Base-by-base conservation (phyloP, 2,797 vertebrate genomes). In the Ficedula albicollis region DNA sequence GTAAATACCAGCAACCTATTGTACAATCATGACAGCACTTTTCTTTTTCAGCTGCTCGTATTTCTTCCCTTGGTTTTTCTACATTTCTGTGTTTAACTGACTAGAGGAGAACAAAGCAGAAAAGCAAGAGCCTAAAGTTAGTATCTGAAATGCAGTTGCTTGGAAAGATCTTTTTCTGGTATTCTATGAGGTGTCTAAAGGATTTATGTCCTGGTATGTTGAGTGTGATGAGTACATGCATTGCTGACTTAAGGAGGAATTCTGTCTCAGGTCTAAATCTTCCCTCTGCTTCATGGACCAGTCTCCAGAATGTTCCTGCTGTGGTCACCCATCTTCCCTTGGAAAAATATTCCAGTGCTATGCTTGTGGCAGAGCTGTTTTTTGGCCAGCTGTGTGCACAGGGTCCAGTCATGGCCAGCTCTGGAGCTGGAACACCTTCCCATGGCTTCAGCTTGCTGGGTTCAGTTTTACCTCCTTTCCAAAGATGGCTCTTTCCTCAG, bases 21-120 rank as follows among this genome's bases (percentile, higher is more conserved):
- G 59, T 74, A 82, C 51, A 89, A 41, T 82, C 44, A 79, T 58
- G 67, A 82, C 63, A 89, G 32, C 55, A 43, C 59, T 89, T 91
- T 76, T 84, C 86, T 84, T 77, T 92, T 89, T 91, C 77, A 95
- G 19, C 67, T 89, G 34, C 84, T 89, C n/a, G 0, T 58, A 59
- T 94, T 88, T 95, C 86, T 84, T 10, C 64, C 22, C 29, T 84
- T 94, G 51, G 15, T 86, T 95, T 59, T 88, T 49, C 89, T 86
- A 11, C 56, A 82, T 76, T 12, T 84, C 62, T 91, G 70, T 89
- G 41, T 85, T 85, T 86, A 64, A 75, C 73, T 88, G 34, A 55
- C 51, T 58, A 39, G 30, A 84, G 82, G 41, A 87, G 55, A 87
- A 76, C 27, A 81, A 81, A 90, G 64, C 48, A 90, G 73, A 66